Percentiles rank a stretch among this genome's conserved stretches.
phyloP scores from a whole-genome alignment of 2,113 vertebrate species.

The Ginglymostoma cirratum region DNA sequence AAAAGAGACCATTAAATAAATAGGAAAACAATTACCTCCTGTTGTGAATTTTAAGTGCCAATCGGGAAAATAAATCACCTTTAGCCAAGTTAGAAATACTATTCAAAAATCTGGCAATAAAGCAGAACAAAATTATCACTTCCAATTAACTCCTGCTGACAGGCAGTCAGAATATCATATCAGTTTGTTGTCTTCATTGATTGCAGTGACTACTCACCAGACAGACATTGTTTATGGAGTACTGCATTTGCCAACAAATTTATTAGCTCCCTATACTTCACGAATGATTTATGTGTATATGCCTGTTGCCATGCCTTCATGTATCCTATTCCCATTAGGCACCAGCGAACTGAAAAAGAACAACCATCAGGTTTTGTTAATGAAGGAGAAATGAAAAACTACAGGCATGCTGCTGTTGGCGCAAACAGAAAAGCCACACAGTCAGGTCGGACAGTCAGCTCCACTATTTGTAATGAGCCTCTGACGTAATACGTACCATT shows the following conservation, averaged over 20 bases:
- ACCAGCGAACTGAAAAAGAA: background rate
- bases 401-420: background rate
- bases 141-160: background rate
- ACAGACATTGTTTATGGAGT: slow-evolving; percentile 2
- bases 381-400: background rate
- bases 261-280: background rate
- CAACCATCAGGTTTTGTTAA: background rate
- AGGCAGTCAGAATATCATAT: background rate
- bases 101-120: slow-evolving; percentile 8
- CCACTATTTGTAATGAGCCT: background rate
- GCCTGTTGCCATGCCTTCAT: background rate
- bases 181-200: background rate
- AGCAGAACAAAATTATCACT: background rate
- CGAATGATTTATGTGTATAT: background rate
- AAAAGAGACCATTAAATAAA: background rate
- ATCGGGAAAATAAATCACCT: background rate
- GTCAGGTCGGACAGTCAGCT: background rate
- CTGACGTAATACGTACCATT: background rate
- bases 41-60: background rate
- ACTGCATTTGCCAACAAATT: background rate
- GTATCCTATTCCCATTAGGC: background rate
- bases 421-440: background rate
- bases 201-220: background rate
- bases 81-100: slow-evolving; percentile 20
- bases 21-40: background rate